phyloP scores from a whole-genome alignment of 2,888 invertebrate species.

The Drosophila mimica region DNA sequence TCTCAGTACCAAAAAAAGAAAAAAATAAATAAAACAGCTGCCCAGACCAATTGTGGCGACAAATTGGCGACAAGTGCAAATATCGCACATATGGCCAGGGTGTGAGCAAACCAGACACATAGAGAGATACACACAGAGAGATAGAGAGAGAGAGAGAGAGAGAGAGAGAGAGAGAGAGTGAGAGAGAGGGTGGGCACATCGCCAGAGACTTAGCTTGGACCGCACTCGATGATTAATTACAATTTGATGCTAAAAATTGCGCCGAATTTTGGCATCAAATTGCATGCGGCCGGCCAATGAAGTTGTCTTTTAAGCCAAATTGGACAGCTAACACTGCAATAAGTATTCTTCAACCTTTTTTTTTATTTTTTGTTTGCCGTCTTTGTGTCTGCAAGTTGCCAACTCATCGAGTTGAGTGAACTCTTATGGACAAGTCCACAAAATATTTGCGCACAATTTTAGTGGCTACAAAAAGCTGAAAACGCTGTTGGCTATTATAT shows the following conservation, averaged over 20 bases:
- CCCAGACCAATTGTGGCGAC: conserved; percentile 59
- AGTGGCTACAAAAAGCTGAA: conserved; percentile 39
- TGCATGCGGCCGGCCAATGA: conserved; percentile 19
- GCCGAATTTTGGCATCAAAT: conserved; percentile 43
- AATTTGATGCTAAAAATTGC: conserved; percentile 78
- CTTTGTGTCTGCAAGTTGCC: conserved; percentile 5
- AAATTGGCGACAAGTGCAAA: conserved; percentile 77
- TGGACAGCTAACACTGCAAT: conserved; percentile 32
- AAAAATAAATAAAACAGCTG: conserved; percentile 4
- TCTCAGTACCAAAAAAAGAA: background rate
- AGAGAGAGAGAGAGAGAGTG: background rate
- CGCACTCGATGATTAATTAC: conserved; percentile 68
- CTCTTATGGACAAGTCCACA: background rate
- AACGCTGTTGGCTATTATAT: conserved; percentile 52
- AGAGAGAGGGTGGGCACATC: background rate
- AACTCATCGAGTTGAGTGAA: conserved; percentile 41
- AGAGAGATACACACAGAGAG: background rate
- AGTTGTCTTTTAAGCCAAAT: conserved; percentile 13
- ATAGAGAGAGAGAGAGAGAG: background rate
- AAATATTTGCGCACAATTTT: conserved; percentile 4
- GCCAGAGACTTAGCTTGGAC: conserved; percentile 39
- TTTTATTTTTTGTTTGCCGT: background rate
- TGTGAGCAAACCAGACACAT: background rate
- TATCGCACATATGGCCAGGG: conserved; percentile 53
- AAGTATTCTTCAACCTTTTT: background rate